Evolutionary conservation across 2,888 invertebrate species (phyloP).

Genomic region (Zootermopsis nevadensis): DNA sequence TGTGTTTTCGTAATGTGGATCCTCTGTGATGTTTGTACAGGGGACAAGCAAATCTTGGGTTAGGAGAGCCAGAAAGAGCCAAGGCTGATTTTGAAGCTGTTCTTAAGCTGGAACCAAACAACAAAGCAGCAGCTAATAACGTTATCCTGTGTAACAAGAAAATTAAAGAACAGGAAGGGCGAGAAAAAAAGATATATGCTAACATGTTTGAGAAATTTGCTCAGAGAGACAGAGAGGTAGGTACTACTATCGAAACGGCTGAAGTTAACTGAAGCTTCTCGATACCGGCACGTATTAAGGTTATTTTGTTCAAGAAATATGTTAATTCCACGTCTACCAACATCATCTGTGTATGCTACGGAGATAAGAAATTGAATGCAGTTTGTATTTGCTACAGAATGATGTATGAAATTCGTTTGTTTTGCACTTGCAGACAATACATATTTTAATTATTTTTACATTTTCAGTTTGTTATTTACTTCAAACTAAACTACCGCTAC

Average conservation of each 20-base stretch:
- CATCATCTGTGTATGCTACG: no score
- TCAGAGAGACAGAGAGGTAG: conserved; percentile 80
- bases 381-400: background rate
- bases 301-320: no score
- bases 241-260: conserved; percentile 51
- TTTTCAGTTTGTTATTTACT: background rate
- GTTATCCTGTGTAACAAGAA: conserved; percentile 76
- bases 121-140: conserved; percentile 88
- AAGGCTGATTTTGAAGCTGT: conserved; percentile 81
- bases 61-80: conserved; percentile 84
- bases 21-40: background rate
- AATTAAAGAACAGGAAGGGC: conserved; percentile 79
- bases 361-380: no score
- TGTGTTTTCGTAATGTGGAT: no score
- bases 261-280: background rate
- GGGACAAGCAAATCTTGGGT: conserved; percentile 73
- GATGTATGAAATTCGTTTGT: background rate
- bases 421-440: background rate
- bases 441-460: background rate
- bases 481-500: background rate
- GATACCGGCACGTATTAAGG: no score
- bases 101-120: conserved; percentile 82
- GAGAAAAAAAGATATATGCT: conserved; percentile 88
- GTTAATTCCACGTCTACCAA: no score
- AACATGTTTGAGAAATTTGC: conserved; percentile 97